Percentiles rank a stretch among this genome's conserved stretches.
phyloP scores from a whole-genome alignment of 2,888 invertebrate species.

The Drosophila testacea region DNA sequence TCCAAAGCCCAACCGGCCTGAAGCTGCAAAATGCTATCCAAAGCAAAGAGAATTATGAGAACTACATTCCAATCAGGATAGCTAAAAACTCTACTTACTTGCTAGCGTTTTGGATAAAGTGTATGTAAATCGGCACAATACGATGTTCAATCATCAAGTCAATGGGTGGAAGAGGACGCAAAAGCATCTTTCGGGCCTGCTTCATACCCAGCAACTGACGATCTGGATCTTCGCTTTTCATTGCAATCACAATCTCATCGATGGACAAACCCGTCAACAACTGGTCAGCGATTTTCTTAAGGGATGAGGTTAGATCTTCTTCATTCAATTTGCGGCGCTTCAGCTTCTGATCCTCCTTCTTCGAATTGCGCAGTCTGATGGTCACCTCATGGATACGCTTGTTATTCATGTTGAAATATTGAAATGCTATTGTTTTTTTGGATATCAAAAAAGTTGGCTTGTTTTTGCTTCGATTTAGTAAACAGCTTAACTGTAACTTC shows the following conservation, averaged over 20 bases:
- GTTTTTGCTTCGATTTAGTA: too few relatives aligned
- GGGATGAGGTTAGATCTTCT: constrained; percentile 85
- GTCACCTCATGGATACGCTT: constrained; percentile 95
- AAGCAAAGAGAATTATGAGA: constrained; percentile 12
- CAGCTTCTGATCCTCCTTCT: constrained; percentile 96
- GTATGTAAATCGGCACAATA: constrained; percentile 92
- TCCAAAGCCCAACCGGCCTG: constrained; percentile 99
- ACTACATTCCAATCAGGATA: not conserved
- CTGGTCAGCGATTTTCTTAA: constrained; percentile 86
- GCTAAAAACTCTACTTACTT: constrained; percentile 87
- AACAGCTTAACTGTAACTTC: too few relatives aligned
- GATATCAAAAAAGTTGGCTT: too few relatives aligned
- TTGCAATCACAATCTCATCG: constrained; percentile 90
- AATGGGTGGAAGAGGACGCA: constrained; percentile 96
- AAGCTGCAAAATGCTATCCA: constrained; percentile 91
- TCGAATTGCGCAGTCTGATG: constrained; percentile 95
- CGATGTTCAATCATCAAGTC: constrained; percentile 93
- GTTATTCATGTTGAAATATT: not conserved
- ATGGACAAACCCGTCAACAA: constrained; percentile 87
- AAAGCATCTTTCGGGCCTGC: constrained; percentile 93
- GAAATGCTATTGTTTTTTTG: too few relatives aligned
- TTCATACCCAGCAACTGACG: constrained; percentile 90
- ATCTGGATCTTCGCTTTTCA: constrained; percentile 88
- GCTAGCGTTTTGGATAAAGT: constrained; percentile 89
- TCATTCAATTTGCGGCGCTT: constrained; percentile 94